Percentiles rank a stretch among this genome's conserved stretches.
phyloP scores from a whole-genome alignment of 2,113 vertebrate genomes.

The Plectropomus leopardus region DNA sequence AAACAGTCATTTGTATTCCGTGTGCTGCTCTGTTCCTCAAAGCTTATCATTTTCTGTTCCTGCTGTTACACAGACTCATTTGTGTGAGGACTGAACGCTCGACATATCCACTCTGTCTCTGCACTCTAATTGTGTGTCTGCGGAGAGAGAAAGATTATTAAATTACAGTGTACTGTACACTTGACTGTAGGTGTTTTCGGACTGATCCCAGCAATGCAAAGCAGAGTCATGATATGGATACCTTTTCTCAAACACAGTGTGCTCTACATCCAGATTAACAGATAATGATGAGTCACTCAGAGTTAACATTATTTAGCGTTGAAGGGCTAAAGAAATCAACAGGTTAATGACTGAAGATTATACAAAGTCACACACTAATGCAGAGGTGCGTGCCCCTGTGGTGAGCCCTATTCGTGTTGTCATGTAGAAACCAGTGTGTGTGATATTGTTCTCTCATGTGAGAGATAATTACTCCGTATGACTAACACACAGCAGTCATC shows the following conservation, averaged over 20 bases:
- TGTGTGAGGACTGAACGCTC: slow-evolving; percentile 41
- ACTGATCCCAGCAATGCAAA: slow-evolving; percentile 19
- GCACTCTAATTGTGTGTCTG: slow-evolving; percentile 37
- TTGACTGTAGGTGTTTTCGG: slow-evolving; percentile 9
- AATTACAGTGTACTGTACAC: slow-evolving; percentile 41
- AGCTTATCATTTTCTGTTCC: slow-evolving; percentile 81
- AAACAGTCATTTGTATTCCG: slow-evolving; percentile 84
- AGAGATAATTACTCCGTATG: slow-evolving; percentile 78
- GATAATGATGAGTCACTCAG: slow-evolving; percentile 8
- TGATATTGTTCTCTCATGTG: slow-evolving; percentile 74
- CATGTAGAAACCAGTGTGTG: slow-evolving; percentile 69
- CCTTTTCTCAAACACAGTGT: not conserved
- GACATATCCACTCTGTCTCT: slow-evolving; percentile 40
- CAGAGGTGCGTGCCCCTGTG: slow-evolving; percentile 34
- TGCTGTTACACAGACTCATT: slow-evolving; percentile 60
- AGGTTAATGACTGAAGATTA: slow-evolving; percentile 48
- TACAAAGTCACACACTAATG: slow-evolving; percentile 12
- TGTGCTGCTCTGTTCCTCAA: slow-evolving; percentile 75
- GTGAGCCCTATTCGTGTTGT: slow-evolving; percentile 49
- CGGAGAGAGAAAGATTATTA: slow-evolving; percentile 41
- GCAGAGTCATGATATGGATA: not conserved
- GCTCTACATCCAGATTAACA: slow-evolving; percentile 14
- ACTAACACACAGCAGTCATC: slow-evolving; percentile 72
- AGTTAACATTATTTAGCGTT: slow-evolving; percentile 29
- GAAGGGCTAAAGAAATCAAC: slow-evolving; percentile 53